These are phyloP conservation scores for Chelon auratus DNA, from an alignment of 2,797 vertebrate genomes.

Conservation along the genomic window DNA sequence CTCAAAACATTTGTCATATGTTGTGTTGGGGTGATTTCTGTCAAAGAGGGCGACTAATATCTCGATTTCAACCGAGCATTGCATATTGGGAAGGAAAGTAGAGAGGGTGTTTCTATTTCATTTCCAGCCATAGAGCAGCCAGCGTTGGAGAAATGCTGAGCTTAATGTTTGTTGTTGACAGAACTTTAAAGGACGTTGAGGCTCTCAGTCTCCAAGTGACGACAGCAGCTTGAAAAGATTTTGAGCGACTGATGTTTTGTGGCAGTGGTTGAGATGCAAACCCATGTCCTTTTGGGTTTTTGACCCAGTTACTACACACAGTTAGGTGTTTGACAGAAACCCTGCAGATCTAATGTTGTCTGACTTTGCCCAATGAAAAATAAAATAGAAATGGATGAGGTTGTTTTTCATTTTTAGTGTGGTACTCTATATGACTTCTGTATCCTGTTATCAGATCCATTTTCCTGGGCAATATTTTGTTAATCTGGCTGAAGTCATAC, in stretches of 20 bases:
- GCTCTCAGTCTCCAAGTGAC: conserved; percentile 20
- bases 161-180: conserved; percentile 35
- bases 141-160: not conserved
- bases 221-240: conserved; percentile 20
- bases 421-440: no score
- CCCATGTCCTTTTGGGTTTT: conserved; percentile 34
- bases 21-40: conserved; percentile 30
- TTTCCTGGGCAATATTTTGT: no score
- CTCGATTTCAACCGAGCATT: conserved; percentile 13
- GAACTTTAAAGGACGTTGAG: conserved; percentile 23
- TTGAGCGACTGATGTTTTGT: conserved; percentile 29
- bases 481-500: no score
- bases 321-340: not conserved
- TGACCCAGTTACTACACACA: conserved; percentile 41
- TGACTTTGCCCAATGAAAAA: no score
- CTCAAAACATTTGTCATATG: conserved; percentile 22
- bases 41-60: conserved; percentile 23
- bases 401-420: no score
- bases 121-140: conserved; percentile 8
- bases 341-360: not conserved
- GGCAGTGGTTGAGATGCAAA: conserved; percentile 29
- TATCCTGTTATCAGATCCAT: no score
- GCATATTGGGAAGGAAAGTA: not conserved
- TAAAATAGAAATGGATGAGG: no score
- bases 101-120: not conserved